Conservation (phyloP, 2,113 vertebrate species). For the Uria lomvia region DNA sequence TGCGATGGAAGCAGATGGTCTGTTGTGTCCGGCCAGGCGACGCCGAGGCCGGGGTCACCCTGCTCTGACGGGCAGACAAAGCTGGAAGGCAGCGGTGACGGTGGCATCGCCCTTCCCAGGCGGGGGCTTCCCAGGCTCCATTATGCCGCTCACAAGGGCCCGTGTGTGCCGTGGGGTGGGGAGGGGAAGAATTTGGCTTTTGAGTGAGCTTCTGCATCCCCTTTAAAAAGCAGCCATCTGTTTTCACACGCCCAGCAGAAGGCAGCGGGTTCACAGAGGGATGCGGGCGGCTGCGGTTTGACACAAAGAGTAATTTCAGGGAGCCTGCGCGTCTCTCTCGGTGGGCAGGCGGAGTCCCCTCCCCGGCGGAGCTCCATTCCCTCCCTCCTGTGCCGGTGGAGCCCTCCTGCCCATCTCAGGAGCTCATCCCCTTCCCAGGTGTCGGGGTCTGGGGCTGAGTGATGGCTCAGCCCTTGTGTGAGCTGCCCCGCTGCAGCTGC, state of each 20-base stretch:
- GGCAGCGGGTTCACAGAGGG: constrained; percentile 33
- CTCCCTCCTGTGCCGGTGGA: not conserved
- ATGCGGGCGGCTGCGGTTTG: not conserved
- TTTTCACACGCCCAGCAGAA: constrained; percentile 31
- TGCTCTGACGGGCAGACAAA: not conserved
- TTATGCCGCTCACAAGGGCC: not conserved
- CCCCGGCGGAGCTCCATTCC: fast-evolving
- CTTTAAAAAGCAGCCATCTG: constrained; percentile 23
- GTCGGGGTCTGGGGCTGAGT: not conserved
- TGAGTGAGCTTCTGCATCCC: not conserved
- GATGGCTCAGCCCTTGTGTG: not conserved
- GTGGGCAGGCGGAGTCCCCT: not conserved
- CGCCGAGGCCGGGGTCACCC: not conserved
- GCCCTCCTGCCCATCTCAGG: not conserved
- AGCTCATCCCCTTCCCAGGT: not conserved
- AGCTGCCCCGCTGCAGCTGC: not conserved
- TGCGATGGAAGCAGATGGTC: constrained; percentile 18
- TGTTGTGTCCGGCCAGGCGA: not conserved
- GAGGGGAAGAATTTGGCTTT: constrained; percentile 34
- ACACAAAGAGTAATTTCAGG: not conserved
- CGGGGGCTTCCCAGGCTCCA: not conserved
- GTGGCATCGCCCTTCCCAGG: not conserved
- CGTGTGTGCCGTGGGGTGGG: not conserved
- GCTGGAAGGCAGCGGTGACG: not conserved
- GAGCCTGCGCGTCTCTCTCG: not conserved